Evolutionary conservation across 2,113 vertebrate genomes (phyloP).

Genomic region (Pelusios castaneus): DNA sequence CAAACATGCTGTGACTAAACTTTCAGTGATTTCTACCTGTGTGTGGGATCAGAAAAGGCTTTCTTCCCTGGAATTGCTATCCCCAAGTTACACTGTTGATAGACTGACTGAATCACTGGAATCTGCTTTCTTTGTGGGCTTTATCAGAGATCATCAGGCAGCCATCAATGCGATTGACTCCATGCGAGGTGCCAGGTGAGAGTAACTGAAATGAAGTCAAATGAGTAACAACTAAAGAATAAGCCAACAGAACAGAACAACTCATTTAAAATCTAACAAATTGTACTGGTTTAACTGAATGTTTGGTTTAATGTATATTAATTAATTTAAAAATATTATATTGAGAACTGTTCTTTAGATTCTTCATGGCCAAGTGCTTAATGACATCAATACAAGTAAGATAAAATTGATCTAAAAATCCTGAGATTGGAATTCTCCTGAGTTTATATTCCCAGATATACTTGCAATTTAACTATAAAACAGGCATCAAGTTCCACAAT

Average conservation of each 20-base stretch:
- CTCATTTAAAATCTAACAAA: slow-evolving; percentile 36
- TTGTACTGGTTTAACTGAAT: slow-evolving; percentile 32
- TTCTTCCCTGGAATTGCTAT: slow-evolving; percentile 28
- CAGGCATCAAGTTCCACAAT: slow-evolving; percentile 38
- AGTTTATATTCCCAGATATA: slow-evolving; percentile 57
- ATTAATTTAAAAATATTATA: slow-evolving; percentile 60
- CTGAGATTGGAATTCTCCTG: slow-evolving; percentile 27
- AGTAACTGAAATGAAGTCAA: slow-evolving; percentile 61
- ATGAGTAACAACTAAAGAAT: slow-evolving; percentile 69
- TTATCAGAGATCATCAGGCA: slow-evolving; percentile 67
- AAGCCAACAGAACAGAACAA: neutral
- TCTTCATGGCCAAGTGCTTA: slow-evolving; percentile 52
- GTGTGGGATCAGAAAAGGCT: neutral
- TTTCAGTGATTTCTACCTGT: neutral
- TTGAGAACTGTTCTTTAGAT: slow-evolving; percentile 63
- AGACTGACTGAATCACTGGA: slow-evolving; percentile 59
- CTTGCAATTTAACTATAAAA: neutral
- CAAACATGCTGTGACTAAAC: neutral
- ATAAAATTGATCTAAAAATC: slow-evolving; percentile 43
- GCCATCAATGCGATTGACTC: slow-evolving; percentile 65
- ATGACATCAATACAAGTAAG: slow-evolving; percentile 38
- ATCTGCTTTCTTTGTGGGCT: slow-evolving; percentile 59
- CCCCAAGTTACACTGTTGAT: neutral
- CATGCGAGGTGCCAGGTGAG: slow-evolving; percentile 26
- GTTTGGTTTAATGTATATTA: slow-evolving; percentile 58